Evolutionary conservation across 2,113 vertebrate genomes (phyloP).

Genomic region (Calidris pugnax): DNA sequence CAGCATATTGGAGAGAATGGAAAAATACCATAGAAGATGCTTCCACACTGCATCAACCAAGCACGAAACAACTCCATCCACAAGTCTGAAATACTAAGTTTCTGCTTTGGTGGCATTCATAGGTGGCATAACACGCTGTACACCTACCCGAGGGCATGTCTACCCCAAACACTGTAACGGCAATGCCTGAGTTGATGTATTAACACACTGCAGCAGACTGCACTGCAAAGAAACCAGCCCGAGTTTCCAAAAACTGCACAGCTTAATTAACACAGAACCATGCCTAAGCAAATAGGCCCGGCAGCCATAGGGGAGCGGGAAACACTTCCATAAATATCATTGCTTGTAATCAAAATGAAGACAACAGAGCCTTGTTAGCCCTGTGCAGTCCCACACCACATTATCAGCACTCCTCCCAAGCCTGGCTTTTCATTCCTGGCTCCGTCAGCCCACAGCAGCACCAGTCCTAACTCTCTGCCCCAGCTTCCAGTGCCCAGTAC

Average conservation of each 20-base stretch:
- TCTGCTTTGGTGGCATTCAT: background rate
- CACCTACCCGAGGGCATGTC: background rate
- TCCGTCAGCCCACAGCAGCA: background rate
- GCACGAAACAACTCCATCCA: background rate
- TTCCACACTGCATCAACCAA: background rate
- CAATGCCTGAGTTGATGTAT: fast-evolving
- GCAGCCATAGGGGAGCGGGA: background rate
- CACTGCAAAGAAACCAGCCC: background rate
- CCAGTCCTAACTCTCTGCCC: background rate
- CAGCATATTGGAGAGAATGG: background rate
- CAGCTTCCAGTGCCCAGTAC: background rate
- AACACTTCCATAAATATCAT: background rate
- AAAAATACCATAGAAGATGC: background rate
- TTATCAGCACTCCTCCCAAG: background rate
- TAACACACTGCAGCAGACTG: background rate
- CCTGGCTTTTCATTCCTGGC: background rate
- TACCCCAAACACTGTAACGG: background rate
- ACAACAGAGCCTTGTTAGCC: background rate
- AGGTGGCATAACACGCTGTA: background rate
- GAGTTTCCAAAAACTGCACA: background rate
- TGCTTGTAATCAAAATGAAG: background rate
- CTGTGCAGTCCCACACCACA: background rate
- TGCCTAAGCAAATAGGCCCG: background rate
- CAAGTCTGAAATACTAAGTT: background rate
- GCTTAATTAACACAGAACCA: background rate